Evolutionary conservation across 1,140 invertebrate genomes (phyloP).

Genomic region (Homalodisca vitripennis): DNA sequence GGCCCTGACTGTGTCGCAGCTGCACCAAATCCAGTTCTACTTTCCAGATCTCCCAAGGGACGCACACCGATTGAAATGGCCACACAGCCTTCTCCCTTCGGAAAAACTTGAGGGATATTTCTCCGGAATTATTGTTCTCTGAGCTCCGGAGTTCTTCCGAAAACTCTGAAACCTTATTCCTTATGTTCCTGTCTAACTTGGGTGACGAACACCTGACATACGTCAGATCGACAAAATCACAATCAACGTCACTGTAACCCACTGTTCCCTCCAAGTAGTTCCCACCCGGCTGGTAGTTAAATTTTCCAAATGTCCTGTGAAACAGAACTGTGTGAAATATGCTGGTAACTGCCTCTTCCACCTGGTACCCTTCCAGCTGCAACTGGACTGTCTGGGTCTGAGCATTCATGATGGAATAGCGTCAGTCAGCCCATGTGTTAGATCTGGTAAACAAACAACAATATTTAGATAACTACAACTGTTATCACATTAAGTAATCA

Average conservation of each 20-base stretch:
- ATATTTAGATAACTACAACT: no score
- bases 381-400: conserved; percentile 31
- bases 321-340: conserved; percentile 96
- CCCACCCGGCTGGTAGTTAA: conserved; percentile 88
- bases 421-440: no score
- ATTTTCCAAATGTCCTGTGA: conserved; percentile 92
- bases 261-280: conserved; percentile 93
- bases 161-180: conserved; percentile 23
- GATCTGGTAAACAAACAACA: conserved; percentile 5
- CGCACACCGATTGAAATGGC: conserved; percentile 16
- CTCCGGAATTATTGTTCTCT: conserved; percentile 11
- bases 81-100: conserved; percentile 15
- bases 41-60: conserved; percentile 32
- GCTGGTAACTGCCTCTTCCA: conserved; percentile 90
- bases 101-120: conserved; percentile 32
- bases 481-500: no score
- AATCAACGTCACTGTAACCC: conserved; percentile 93
- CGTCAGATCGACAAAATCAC: conserved; percentile 96
- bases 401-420: conserved; percentile 22
- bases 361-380: conserved; percentile 83
- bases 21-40: conserved; percentile 22
- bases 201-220: conserved; percentile 61
- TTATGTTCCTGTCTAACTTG: conserved; percentile 14
- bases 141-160: conserved; percentile 25
- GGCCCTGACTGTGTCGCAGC: conserved; percentile 18